phyloP scores from a whole-genome alignment of 2,797 vertebrate species.

The Sebastes elongatus region DNA sequence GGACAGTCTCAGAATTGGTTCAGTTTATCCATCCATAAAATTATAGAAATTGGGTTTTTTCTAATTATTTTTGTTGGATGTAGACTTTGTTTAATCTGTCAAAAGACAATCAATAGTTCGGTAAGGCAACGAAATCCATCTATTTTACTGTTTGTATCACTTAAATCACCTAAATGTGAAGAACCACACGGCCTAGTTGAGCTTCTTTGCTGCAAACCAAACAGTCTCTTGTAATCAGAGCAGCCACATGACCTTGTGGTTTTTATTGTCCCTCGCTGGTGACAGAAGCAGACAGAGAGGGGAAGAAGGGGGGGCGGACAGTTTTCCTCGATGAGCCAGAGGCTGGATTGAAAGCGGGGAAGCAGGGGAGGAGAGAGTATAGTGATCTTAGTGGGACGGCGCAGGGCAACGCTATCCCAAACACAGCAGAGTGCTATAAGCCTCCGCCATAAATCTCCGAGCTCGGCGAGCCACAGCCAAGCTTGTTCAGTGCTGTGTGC shows the following conservation, averaged over 20 bases:
- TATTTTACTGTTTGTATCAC: neutral
- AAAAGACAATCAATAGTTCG: neutral
- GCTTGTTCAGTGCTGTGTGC: conserved; percentile 63
- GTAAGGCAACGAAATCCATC: neutral
- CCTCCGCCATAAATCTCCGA: conserved; percentile 72
- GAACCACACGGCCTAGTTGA: neutral
- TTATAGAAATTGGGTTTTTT: neutral
- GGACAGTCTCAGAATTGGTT: neutral
- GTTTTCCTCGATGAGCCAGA: conserved; percentile 40
- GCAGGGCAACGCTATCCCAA: conserved; percentile 65
- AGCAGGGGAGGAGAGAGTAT: conserved; percentile 21
- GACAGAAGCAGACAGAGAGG: conserved; percentile 45
- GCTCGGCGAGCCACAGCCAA: conserved; percentile 54
- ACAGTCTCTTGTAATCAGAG: conserved; percentile 48
- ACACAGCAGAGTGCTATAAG: conserved; percentile 74
- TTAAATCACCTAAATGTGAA: conserved; percentile 11
- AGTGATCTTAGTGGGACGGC: conserved; percentile 57
- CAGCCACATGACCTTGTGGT: conserved; percentile 35
- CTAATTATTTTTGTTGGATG: neutral
- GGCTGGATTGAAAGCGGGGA: conserved; percentile 33
- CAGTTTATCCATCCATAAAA: neutral
- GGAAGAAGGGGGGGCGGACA: conserved; percentile 32
- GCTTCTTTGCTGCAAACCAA: neutral
- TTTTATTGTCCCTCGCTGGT: conserved; percentile 54
- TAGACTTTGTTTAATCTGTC: neutral